Conservation (phyloP, 1,140 invertebrate genomes). For the Drosophila subobscura region DNA sequence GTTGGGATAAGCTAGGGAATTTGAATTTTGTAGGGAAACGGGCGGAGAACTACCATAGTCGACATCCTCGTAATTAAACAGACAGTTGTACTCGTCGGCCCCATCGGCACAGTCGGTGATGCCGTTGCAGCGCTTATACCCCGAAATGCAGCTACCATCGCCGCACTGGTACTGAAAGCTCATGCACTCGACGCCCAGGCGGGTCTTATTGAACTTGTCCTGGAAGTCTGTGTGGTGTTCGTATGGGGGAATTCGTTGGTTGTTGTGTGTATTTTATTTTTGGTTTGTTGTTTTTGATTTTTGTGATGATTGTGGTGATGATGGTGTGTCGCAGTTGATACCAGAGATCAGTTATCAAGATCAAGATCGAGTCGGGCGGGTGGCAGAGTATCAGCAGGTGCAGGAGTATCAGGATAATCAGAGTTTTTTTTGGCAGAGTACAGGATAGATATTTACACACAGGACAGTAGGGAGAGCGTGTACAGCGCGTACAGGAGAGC, state of each 20-base stretch:
- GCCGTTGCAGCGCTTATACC: conserved; percentile 87
- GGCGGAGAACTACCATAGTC: conserved; percentile 62
- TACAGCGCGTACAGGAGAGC: conserved; percentile 23
- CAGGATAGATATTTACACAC: conserved; percentile 38
- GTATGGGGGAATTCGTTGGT: not conserved
- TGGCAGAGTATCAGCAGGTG: no score
- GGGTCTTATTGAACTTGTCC: conserved; percentile 74
- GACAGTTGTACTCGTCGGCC: conserved; percentile 88
- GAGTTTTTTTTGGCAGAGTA: conserved; percentile 5
- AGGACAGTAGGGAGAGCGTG: conserved; percentile 11
- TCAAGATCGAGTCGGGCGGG: no score
- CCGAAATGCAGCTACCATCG: conserved; percentile 87
- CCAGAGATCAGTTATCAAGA: no score
- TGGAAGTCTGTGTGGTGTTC: conserved; percentile 60
- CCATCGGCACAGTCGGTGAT: conserved; percentile 87
- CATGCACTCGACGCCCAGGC: conserved; percentile 67
- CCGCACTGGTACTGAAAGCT: conserved; percentile 85
- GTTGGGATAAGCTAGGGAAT: not conserved
- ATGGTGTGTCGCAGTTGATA: conserved; percentile 13
- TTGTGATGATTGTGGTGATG: conserved; percentile 28
- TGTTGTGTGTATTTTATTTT: conserved; percentile 24
- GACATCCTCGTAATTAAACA: conserved; percentile 69
- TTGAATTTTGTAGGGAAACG: not conserved
- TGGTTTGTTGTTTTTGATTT: conserved; percentile 18
- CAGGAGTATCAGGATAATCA: no score